These are phyloP conservation scores for Aleiodes sp. DNA, from an alignment of 1,140 invertebrate species.

Conservation along the genomic window DNA sequence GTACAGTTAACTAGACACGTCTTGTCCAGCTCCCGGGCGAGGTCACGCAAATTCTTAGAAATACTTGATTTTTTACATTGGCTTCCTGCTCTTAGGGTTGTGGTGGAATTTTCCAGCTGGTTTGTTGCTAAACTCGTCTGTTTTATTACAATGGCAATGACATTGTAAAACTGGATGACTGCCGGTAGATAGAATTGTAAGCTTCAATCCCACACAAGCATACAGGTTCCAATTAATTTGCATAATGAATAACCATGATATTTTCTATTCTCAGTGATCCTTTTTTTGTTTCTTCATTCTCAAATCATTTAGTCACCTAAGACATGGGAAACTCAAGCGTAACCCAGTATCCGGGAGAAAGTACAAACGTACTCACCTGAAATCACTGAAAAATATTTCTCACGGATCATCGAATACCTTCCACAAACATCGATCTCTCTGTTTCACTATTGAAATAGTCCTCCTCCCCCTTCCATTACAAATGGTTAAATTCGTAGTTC, in stretches of 20 bases:
- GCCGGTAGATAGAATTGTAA: background rate
- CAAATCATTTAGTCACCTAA: background rate
- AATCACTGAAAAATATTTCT: slow-evolving; percentile 19
- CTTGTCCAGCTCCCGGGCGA: slow-evolving; percentile 43
- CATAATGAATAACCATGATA: background rate
- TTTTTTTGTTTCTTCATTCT: too few relatives aligned
- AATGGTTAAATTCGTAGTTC: background rate
- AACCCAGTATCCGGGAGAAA: slow-evolving; percentile 45
- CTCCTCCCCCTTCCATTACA: background rate
- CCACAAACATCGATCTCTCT: background rate
- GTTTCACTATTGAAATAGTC: background rate
- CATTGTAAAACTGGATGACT: background rate
- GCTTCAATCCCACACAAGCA: background rate
- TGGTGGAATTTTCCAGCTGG: slow-evolving; percentile 30
- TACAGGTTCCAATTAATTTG: background rate
- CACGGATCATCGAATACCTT: slow-evolving; percentile 47
- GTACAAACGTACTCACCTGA: slow-evolving; percentile 26
- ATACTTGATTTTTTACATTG: slow-evolving; percentile 32
- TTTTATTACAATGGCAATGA: slow-evolving; percentile 1
- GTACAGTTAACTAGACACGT: slow-evolving; percentile 57
- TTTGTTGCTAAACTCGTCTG: background rate
- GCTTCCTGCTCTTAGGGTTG: slow-evolving; percentile 11
- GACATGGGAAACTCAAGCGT: background rate
- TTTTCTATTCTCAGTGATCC: background rate
- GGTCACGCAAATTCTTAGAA: slow-evolving; percentile 55